These are phyloP conservation scores for Zaprionus africanus DNA, from an alignment of 1,140 invertebrate species.

Conservation along the genomic window DNA sequence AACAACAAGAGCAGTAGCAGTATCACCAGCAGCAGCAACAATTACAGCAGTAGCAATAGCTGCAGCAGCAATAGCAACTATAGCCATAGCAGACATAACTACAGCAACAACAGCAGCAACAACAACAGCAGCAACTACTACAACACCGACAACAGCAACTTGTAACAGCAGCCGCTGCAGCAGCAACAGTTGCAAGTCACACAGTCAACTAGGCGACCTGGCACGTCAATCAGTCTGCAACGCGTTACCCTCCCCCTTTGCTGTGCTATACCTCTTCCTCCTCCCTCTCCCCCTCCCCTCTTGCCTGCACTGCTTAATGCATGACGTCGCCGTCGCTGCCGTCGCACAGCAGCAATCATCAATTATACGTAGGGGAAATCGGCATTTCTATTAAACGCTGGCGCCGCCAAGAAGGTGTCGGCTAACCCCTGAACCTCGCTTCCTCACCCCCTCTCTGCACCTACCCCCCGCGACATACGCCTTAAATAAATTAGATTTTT, in stretches of 20 bases:
- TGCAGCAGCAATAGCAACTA: background rate
- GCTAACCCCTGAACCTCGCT: background rate
- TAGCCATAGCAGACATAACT: background rate
- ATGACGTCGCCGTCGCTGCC: slow-evolving; percentile 39
- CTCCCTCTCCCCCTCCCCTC: background rate
- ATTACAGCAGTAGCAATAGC: background rate
- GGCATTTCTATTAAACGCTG: slow-evolving; percentile 32
- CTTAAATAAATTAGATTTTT: slow-evolving; percentile 70
- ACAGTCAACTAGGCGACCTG: slow-evolving; percentile 63
- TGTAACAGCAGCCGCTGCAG: slow-evolving; percentile 11
- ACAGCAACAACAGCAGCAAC: background rate
- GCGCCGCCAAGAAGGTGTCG: slow-evolving; percentile 41
- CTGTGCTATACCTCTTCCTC: background rate
- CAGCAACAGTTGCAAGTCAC: slow-evolving; percentile 67
- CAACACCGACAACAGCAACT: slow-evolving; percentile 16
- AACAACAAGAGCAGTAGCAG: background rate
- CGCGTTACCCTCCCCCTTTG: slow-evolving; percentile 7
- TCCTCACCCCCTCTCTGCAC: too few species aligned
- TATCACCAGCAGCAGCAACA: background rate
- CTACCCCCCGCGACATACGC: slow-evolving; percentile 59
- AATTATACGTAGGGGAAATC: slow-evolving; percentile 52
- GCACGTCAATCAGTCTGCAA: slow-evolving; percentile 60
- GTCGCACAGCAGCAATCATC: slow-evolving; percentile 33
- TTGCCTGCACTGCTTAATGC: slow-evolving; percentile 20
- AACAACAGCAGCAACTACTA: slow-evolving; percentile 30